phyloP scores from a whole-genome alignment of 2,113 vertebrate species.

The Talpa occidentalis region DNA sequence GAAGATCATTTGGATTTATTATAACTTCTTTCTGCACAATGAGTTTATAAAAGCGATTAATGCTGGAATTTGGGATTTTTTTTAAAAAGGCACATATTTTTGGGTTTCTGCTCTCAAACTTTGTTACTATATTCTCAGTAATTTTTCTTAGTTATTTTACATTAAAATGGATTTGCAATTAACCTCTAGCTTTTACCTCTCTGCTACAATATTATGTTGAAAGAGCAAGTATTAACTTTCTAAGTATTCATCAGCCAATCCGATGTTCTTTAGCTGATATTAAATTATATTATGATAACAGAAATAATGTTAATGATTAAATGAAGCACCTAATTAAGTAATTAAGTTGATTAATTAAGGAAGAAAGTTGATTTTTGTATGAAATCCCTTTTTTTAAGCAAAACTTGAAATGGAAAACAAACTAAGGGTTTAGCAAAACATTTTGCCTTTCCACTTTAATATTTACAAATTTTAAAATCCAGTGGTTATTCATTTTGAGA shows the following conservation, averaged over 20 bases:
- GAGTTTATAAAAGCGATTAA: neutral
- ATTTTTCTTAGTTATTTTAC: neutral
- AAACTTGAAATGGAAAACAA: neutral
- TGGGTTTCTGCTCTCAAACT: neutral
- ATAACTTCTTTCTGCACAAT: neutral
- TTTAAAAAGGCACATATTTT: neutral
- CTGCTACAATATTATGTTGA: neutral
- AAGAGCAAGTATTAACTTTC: slow-evolving; percentile 13
- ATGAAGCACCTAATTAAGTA: neutral
- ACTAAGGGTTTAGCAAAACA: neutral
- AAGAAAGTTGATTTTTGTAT: slow-evolving; percentile 29
- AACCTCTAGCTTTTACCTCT: slow-evolving; percentile 22
- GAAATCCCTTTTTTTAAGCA: neutral
- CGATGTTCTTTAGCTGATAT: neutral
- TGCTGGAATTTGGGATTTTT: neutral
- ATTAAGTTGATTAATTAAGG: too few relatives aligned
- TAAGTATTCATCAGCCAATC: slow-evolving; percentile 13
- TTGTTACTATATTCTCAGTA: neutral
- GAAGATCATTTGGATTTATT: neutral
- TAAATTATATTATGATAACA: neutral
- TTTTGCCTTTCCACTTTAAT: neutral
- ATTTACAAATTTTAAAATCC: slow-evolving; percentile 35
- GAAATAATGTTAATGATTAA: slow-evolving; percentile 5
- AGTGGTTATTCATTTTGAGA: slow-evolving; percentile 18
- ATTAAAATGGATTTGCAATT: neutral